Percentiles rank a stretch among this genome's conserved stretches.
These are phyloP conservation scores for Salticus scenicus DNA, from an alignment of 2,888 invertebrate species.

Conservation along the genomic window DNA sequence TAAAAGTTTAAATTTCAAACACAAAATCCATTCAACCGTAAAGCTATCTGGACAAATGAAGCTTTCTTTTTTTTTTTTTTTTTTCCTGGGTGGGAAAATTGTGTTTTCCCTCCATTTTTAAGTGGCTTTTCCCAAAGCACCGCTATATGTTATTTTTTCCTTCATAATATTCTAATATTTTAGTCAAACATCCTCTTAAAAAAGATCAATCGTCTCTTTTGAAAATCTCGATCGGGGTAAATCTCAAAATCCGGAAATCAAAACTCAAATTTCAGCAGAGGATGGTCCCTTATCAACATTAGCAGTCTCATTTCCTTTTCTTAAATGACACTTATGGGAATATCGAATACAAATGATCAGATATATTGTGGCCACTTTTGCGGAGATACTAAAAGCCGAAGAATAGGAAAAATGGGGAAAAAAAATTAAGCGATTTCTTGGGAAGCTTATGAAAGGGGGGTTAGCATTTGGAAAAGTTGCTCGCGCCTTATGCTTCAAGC, in stretches of 20 bases:
- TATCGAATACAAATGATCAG: constrained; percentile 63
- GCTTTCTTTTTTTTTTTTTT: too few species aligned
- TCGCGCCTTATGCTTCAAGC: constrained; percentile 50
- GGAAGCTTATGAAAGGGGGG: constrained; percentile 33
- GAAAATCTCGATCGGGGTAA: neutral
- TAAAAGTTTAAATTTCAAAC: too few species aligned
- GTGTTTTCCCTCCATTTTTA: too few species aligned
- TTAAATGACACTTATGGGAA: constrained; percentile 68
- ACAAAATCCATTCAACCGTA: too few species aligned
- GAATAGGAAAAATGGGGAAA: constrained; percentile 53
- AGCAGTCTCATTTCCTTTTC: constrained; percentile 62
- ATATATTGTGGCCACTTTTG: constrained; percentile 64
- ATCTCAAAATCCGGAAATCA: neutral
- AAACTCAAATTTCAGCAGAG: neutral
- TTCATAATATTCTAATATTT: neutral
- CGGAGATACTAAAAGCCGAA: constrained; percentile 60
- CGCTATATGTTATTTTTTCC: too few species aligned
- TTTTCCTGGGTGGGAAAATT: too few species aligned
- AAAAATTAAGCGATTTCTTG: constrained; percentile 47
- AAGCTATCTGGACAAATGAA: too few species aligned
- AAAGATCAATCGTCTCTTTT: neutral
- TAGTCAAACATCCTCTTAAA: neutral
- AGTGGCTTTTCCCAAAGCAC: too few species aligned
- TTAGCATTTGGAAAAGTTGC: constrained; percentile 22
- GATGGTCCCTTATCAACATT: constrained; percentile 49